Base-by-base conservation (phyloP, 1,140 invertebrate species). In the Camponotus pennsylvanicus region DNA sequence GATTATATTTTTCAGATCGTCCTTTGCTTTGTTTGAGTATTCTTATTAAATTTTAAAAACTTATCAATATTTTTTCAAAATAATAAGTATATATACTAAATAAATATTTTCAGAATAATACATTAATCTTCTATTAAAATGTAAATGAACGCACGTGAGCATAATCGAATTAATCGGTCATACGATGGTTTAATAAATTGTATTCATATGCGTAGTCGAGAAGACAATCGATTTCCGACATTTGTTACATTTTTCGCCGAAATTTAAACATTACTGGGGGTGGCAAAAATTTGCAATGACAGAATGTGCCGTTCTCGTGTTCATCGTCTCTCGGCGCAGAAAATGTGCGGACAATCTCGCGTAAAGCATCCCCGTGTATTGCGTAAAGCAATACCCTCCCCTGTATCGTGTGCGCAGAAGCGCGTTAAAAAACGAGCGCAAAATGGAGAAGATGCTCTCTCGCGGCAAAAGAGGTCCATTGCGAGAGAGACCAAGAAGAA, bases 381-480 rank as follows among this genome's bases (percentile, higher is more conserved):
- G 34, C 37, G 55, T 52, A 52, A 52, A 52, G 15, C 49, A 52
- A 18, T 52, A 52, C 49, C 49, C 49, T 6, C 49, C 49, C 15
- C 49, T 52, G 15, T 52, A 52, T 18, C n/a, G 32, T 40, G 27
- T 63, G 73, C 40, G 57, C 75, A 45, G 42, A 59, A 45, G 59
- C 59, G 59, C 59, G 11, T 80, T 80, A 80, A 80, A 52, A 80
- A 80, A 69, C 21, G 34, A 69, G 45, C 8, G 32, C 32, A 64
- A 80, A 57, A 67, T 57, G 45, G 76, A 45, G 75, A 78, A 64
- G 75, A 78, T 64, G 32, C 40, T 77, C 27, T 40, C 40, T 11
- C 40, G 37, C 37, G 7, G 37, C 37, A 63, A 27, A 66, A 34
- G 32, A 40, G 61, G n/a, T 32, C 37, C 9, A 13, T n/a, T 15